Conservation (phyloP, 1,140 invertebrate genomes). For the Samia ricini region DNA sequence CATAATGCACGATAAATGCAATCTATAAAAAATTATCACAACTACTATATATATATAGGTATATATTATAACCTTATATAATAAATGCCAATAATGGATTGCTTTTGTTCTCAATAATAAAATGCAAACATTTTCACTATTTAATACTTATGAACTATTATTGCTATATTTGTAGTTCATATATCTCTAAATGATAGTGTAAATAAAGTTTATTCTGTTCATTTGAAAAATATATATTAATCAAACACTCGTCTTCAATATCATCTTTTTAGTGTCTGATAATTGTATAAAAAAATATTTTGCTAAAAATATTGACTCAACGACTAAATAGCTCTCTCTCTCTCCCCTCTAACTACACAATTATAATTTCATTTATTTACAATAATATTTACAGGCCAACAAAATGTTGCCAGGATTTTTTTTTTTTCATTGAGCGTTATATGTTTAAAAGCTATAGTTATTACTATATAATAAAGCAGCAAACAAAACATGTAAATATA, state of each 20-base stretch:
- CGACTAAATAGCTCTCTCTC: conserved; percentile 66
- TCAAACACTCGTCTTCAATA: not conserved
- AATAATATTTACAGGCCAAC: conserved; percentile 48
- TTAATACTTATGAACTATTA: conserved; percentile 6
- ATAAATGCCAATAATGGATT: conserved; percentile 43
- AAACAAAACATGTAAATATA: not conserved
- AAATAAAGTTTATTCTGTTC: not conserved
- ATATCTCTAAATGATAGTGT: not conserved
- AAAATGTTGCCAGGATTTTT: not conserved
- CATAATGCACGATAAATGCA: conserved; percentile 43
- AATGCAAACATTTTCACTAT: conserved; percentile 16
- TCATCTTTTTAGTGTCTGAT: not conserved
- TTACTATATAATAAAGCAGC: not conserved
- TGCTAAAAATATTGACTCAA: conserved; percentile 61
- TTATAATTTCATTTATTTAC: conserved; percentile 42
- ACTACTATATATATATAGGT: no score
- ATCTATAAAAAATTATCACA: conserved; percentile 17
- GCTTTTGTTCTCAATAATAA: not conserved
- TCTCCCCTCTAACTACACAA: conserved; percentile 67
- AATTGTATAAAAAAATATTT: conserved; percentile 57
- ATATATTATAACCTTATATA: conserved; percentile 3
- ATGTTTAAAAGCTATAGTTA: not conserved
- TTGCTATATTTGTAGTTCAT: not conserved
- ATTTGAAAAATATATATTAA: not conserved
- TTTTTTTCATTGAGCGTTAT: not conserved